A percentile compares a stretch with the other conserved stretches of the same genome.
Evolutionary conservation across 2,113 vertebrate genomes (phyloP).

Genomic region (Megaptera novaeangliae): DNA sequence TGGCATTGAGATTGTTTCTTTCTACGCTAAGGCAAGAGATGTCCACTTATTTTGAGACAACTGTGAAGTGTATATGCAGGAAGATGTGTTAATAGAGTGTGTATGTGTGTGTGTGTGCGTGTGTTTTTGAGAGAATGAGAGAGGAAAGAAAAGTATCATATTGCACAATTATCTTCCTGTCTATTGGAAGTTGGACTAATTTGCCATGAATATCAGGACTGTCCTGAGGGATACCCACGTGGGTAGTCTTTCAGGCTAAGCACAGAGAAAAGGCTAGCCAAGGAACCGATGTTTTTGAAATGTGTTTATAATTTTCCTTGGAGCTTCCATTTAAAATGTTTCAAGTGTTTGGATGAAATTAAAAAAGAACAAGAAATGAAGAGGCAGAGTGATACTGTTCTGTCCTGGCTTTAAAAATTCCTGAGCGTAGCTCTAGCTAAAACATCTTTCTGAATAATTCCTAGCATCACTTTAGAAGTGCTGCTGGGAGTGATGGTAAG

Average conservation of each 20-base stretch:
- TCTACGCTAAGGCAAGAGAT: neutral
- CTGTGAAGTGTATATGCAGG: neutral
- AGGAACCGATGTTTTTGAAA: neutral
- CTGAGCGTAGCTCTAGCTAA: neutral
- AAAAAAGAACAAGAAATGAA: neutral
- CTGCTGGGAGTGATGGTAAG: neutral
- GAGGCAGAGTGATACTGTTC: neutral
- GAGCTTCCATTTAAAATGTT: neutral
- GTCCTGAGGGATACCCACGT: neutral
- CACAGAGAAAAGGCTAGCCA: neutral
- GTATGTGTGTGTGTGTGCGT: too few relatives aligned
- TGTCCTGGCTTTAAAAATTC: neutral
- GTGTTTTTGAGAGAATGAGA: neutral
- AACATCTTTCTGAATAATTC: neutral
- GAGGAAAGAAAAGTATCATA: neutral
- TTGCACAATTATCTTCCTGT: neutral
- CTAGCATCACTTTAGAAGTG: neutral
- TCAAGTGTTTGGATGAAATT: neutral
- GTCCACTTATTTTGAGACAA: neutral
- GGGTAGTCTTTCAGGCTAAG: neutral
- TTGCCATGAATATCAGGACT: neutral
- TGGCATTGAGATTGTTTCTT: neutral
- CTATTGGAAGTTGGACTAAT: neutral
- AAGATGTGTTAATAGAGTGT: neutral
- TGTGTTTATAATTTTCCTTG: neutral